Conservation (phyloP, 2,888 invertebrate genomes). For the Baccha elongata region DNA sequence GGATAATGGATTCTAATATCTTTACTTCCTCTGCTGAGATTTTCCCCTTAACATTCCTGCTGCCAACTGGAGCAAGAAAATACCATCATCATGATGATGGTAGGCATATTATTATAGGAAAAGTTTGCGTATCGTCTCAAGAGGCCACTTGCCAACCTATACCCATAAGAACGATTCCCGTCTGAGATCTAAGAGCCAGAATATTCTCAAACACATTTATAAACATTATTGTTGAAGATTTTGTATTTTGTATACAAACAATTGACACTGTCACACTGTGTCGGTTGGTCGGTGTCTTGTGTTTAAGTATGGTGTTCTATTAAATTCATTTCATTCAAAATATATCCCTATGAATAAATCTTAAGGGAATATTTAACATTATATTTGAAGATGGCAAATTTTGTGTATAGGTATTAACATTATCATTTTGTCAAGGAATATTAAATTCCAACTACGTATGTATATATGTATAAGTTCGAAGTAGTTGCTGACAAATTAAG, state of each 20-base stretch:
- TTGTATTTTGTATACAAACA: constrained; percentile 44
- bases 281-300: not conserved
- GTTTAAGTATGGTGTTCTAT: constrained; percentile 36
- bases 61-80: constrained; percentile 57
- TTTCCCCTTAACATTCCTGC: constrained; percentile 6
- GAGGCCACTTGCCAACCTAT: constrained; percentile 45
- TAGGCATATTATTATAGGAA: constrained; percentile 31
- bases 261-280: constrained; percentile 41
- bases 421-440: constrained; percentile 7
- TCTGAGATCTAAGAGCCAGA: constrained; percentile 18
- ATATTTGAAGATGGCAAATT: constrained; percentile 32
- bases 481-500: too few relatives aligned
- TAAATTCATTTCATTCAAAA: constrained; percentile 53
- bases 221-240: constrained; percentile 53
- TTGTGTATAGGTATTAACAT: constrained; percentile 9
- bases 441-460: too few relatives aligned
- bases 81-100: constrained; percentile 36
- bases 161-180: constrained; percentile 32
- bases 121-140: constrained; percentile 62
- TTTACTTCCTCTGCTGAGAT: constrained; percentile 42
- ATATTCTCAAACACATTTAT: constrained; percentile 37
- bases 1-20: constrained; percentile 66
- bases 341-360: constrained; percentile 41
- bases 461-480: too few relatives aligned
- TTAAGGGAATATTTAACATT: constrained; percentile 35